Evolutionary conservation across 2,888 invertebrate genomes (phyloP).

Genomic region (Agapostemon virescens): DNA sequence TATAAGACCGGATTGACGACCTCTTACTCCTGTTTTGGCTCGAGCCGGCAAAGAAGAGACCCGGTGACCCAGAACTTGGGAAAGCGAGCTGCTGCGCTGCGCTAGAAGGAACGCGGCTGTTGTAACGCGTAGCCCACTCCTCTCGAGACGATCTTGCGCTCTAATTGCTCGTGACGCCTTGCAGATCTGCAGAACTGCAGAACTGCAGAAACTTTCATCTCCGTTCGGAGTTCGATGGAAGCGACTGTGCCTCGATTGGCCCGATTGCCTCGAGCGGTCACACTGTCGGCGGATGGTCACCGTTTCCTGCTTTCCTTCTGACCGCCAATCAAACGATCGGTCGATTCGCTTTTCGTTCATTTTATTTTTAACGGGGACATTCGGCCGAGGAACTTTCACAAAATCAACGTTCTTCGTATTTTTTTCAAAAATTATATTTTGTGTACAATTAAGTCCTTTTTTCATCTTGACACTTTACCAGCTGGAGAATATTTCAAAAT

Average conservation of each 20-base stretch:
- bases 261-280: constrained; percentile 2
- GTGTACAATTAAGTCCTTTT: too few relatives aligned
- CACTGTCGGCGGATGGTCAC: constrained; percentile 9
- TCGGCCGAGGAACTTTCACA: neutral
- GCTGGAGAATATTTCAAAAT: too few relatives aligned
- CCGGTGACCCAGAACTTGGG: constrained; percentile 77
- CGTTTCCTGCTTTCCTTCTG: constrained; percentile 60
- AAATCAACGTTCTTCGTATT: neutral
- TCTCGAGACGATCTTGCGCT: constrained; percentile 67
- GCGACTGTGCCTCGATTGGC: neutral
- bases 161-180: constrained; percentile 75
- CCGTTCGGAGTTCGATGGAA: constrained; percentile 20
- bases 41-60: constrained; percentile 49
- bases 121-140: constrained; percentile 31
- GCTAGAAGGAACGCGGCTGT: constrained; percentile 35
- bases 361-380: neutral
- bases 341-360: neutral
- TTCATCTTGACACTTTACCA: too few relatives aligned
- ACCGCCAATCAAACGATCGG: constrained; percentile 26
- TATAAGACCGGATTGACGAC: constrained; percentile 55
- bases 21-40: constrained; percentile 63
- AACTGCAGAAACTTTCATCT: constrained; percentile 44
- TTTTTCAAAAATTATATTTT: too few relatives aligned
- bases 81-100: constrained; percentile 66
- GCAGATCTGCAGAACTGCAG: constrained; percentile 17